Conservation (phyloP, 2,113 vertebrate species). For the Centropristis striata region DNA sequence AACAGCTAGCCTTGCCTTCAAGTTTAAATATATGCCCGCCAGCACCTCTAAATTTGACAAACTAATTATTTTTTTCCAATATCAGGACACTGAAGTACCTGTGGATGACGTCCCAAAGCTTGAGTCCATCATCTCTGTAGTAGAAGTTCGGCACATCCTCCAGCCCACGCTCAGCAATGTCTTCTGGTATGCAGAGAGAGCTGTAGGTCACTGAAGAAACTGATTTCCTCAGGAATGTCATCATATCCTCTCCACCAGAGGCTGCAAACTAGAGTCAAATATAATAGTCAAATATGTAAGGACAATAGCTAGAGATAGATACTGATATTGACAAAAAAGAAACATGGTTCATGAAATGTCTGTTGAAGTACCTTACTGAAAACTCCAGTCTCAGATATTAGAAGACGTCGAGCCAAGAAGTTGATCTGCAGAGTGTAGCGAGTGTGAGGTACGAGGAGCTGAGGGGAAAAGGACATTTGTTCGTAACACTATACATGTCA, state of each 20-base stretch:
- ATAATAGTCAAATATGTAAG: background rate
- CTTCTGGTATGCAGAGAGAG: slow-evolving; percentile 85
- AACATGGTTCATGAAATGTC: background rate
- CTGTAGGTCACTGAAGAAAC: slow-evolving; percentile 78
- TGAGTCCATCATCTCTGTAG: slow-evolving; percentile 87
- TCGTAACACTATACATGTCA: background rate
- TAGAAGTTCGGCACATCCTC: slow-evolving; percentile 81
- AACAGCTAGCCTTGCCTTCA: background rate
- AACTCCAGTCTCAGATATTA: slow-evolving; percentile 61
- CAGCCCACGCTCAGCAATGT: slow-evolving; percentile 78
- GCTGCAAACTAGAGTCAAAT: slow-evolving; percentile 57
- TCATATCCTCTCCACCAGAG: slow-evolving; percentile 61
- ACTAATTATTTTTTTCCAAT: background rate
- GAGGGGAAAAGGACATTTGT: background rate
- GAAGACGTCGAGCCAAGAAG: slow-evolving; percentile 47
- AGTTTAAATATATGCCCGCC: background rate
- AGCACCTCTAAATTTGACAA: background rate
- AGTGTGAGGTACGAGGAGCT: slow-evolving; percentile 77
- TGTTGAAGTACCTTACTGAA: slow-evolving; percentile 45
- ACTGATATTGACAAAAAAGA: background rate
- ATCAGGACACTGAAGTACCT: slow-evolving; percentile 59
- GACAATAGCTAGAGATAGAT: background rate
- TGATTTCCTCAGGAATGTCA: slow-evolving; percentile 50
- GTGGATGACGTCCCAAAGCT: slow-evolving; percentile 84
- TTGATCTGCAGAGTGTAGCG: slow-evolving; percentile 81